Evolutionary conservation across 2,113 vertebrate species (phyloP).

Genomic region (Thunnus thynnus): DNA sequence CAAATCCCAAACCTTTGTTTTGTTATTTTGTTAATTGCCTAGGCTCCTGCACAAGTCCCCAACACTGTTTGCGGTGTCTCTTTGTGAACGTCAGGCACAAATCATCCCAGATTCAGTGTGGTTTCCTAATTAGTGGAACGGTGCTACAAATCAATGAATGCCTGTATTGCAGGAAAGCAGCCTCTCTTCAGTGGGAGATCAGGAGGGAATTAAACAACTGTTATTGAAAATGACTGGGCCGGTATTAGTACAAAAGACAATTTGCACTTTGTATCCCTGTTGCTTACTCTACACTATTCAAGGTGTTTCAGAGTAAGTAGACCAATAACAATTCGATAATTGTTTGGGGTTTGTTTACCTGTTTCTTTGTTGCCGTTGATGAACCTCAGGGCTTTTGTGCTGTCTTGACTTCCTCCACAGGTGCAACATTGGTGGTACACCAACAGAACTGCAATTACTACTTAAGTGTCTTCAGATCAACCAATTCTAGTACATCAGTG

Average conservation of each 20-base stretch:
- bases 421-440: neutral
- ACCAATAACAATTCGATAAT: conserved; percentile 30
- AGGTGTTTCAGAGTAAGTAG: neutral
- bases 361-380: conserved; percentile 8
- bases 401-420: neutral
- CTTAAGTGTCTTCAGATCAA: no score
- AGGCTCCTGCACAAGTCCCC: neutral
- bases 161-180: conserved; percentile 5
- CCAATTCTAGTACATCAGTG: no score
- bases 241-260: conserved; percentile 30
- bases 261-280: conserved; percentile 20
- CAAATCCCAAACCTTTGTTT: conserved; percentile 21
- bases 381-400: neutral
- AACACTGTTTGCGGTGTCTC: neutral
- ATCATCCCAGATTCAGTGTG: conserved; percentile 19
- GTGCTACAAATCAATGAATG: conserved; percentile 35
- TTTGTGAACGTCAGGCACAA: conserved; percentile 19
- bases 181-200: conserved; percentile 24
- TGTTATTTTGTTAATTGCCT: conserved; percentile 51
- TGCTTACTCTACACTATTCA: conserved; percentile 31
- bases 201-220: conserved; percentile 43
- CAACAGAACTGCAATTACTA: neutral
- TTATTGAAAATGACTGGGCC: conserved; percentile 42
- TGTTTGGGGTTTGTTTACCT: conserved; percentile 52
- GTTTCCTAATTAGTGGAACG: conserved; percentile 49